A percentile compares a stretch with the other conserved stretches of the same genome.
Conservation (phyloP, 2,797 vertebrate species). For the Fundulus diaphanus region DNA sequence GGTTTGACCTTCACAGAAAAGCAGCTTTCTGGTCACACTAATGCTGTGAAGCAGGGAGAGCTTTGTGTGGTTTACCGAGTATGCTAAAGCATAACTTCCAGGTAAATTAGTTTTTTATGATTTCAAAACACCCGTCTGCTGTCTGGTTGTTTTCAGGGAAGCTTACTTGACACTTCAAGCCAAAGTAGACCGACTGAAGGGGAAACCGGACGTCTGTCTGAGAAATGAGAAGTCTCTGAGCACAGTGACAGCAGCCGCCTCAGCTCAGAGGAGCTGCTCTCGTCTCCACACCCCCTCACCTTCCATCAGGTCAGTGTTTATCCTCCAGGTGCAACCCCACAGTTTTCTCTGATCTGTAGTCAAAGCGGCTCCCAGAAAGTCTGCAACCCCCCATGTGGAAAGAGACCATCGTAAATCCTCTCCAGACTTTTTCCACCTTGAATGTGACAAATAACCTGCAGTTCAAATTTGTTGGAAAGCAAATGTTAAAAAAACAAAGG, state of each 20-base stretch:
- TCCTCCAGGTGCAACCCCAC: background rate
- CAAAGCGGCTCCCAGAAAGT: too few species aligned
- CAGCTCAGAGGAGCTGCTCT: conserved; percentile 17
- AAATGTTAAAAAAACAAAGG: too few species aligned
- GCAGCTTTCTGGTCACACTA: background rate
- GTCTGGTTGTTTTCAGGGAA: conserved; percentile 73
- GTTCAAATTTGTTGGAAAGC: too few species aligned
- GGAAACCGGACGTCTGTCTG: conserved; percentile 79
- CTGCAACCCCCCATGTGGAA: too few species aligned
- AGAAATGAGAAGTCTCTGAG: conserved; percentile 16
- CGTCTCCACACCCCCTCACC: conserved; percentile 29
- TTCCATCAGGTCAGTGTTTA: conserved; percentile 65
- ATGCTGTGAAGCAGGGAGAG: background rate
- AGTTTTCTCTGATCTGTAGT: background rate
- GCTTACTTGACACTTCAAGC: conserved; percentile 72
- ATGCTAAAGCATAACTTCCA: background rate
- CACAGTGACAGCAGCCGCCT: conserved; percentile 17
- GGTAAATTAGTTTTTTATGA: background rate
- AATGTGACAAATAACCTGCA: too few species aligned
- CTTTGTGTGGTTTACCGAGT: background rate
- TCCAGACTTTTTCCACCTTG: too few species aligned
- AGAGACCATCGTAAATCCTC: too few species aligned
- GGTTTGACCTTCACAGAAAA: background rate
- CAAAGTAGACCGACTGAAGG: conserved; percentile 82
- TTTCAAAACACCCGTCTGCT: conserved; percentile 1